These are phyloP conservation scores for Drosophila ironensis DNA, from an alignment of 1,140 invertebrate species.

Conservation along the genomic window DNA sequence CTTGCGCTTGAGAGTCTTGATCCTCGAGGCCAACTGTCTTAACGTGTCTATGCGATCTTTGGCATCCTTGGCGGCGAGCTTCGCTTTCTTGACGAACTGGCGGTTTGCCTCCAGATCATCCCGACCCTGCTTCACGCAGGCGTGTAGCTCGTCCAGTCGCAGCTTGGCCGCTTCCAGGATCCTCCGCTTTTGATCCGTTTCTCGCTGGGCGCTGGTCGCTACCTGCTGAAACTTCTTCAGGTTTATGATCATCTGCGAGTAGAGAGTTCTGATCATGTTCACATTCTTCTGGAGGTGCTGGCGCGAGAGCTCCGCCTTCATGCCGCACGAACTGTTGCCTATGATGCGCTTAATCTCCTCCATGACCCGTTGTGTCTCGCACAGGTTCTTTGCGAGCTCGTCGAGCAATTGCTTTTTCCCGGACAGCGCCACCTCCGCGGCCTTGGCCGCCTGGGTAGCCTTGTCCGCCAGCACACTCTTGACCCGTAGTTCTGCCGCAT, in stretches of 20 bases:
- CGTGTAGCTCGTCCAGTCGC: constrained; percentile 5
- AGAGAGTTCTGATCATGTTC: background rate
- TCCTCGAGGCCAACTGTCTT: background rate
- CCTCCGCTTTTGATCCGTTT: constrained; percentile 1
- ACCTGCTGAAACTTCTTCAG: background rate
- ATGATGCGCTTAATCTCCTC: constrained; percentile 15
- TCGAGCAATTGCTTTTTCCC: constrained; percentile 34
- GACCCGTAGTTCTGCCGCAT: background rate
- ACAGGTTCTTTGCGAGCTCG: background rate
- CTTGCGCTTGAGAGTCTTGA: constrained; percentile 15
- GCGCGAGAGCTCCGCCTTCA: background rate
- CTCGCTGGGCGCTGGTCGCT: background rate
- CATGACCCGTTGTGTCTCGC: constrained; percentile 3
- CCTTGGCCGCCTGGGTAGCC: constrained; percentile 23
- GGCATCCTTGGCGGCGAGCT: constrained; percentile 27
- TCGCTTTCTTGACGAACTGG: constrained; percentile 21
- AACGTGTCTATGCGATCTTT: constrained; percentile 4
- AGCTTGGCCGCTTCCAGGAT: background rate
- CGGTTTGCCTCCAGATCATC: constrained; percentile 14
- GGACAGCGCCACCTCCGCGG: constrained; percentile 14
- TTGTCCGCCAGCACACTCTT: constrained; percentile 23
- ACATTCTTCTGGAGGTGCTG: too few species aligned
- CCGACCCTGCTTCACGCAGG: background rate
- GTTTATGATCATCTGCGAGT: background rate
- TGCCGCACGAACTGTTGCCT: background rate